phyloP scores from a whole-genome alignment of 2,113 vertebrate species.

The Pitta sordida region DNA sequence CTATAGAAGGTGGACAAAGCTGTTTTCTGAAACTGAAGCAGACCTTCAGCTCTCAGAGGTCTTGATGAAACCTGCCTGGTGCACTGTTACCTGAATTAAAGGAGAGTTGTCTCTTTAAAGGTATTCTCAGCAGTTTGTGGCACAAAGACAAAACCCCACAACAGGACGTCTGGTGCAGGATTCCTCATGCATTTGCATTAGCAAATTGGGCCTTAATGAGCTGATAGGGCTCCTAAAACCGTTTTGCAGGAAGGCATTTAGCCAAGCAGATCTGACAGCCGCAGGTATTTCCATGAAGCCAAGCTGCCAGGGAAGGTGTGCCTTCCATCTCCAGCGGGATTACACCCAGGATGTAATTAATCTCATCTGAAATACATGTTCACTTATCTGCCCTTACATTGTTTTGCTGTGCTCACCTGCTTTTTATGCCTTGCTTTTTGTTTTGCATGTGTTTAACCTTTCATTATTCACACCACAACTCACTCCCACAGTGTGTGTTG shows the following conservation, averaged over 20 bases:
- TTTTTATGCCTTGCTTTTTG: not conserved
- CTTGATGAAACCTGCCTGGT: not conserved
- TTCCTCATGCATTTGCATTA: not conserved
- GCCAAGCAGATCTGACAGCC: not conserved
- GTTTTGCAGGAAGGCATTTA: not conserved
- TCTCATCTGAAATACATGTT: not conserved
- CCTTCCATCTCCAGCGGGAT: not conserved
- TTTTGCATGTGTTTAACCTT: accelerated
- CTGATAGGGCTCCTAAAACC: not conserved
- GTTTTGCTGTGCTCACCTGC: not conserved
- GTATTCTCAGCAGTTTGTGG: not conserved
- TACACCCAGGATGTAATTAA: not conserved
- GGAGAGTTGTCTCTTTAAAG: not conserved
- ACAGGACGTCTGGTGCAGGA: not conserved
- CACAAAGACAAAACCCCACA: not conserved
- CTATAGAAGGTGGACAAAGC: not conserved
- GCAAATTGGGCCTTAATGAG: not conserved
- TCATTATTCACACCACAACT: not conserved
- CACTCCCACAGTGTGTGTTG: not conserved
- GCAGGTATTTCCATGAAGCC: not conserved
- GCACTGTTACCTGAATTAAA: not conserved
- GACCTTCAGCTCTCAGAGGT: accelerated
- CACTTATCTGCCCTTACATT: not conserved
- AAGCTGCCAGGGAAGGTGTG: not conserved
- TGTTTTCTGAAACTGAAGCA: not conserved